Base-by-base conservation (phyloP, 1,140 invertebrate genomes). In the Lanistes nyassanus region DNA sequence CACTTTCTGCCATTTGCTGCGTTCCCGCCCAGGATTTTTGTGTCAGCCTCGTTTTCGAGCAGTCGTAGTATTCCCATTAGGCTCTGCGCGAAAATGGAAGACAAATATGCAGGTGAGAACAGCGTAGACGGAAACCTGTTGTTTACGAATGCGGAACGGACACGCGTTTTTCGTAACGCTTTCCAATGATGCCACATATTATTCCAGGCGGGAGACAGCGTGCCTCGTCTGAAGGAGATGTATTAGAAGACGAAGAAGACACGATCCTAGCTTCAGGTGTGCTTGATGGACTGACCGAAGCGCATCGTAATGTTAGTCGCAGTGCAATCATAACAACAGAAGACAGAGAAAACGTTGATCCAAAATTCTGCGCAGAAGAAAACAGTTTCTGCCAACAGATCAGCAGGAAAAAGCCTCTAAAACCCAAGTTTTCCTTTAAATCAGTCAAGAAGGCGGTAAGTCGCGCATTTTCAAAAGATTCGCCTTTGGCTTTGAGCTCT, bases 171-270 rank as follows among this genome's bases (percentile, higher is more conserved):
- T 75, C 67, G 77, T 56, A 73, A 47, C 70, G 66, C 67, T 56
- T 75, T 26, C 58, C 60, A 78, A 81, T 73, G 42, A 82, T 84
- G 80, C 78, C 76, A 76, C 74, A 82, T 73, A 76, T 66, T 72
- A 82, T 81, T 56, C 83, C 80, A 55, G 81, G 79, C 71, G 80
- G 82, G 70, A 82, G 83, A 79, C 83, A 79, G 69, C 76, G 83
- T 80, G 78, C 85, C 55, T 81, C 81, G 64, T 85, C 85, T 62
- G 85, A 84, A 71, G 83, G 82, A 53, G 82, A 84, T 80, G 74
- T 83, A 51, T 75, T 85, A 62, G 83, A 86, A 34, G 81, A 83
- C 58, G 78, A 81, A 21, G 75, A 79, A 21, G 77, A 80, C 42
- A 72, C 31, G 76, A 78, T 68, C 60, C 58, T 60, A 34, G 71